These are phyloP conservation scores for Argynnis bischoffii DNA, from an alignment of 2,888 invertebrate genomes.

Conservation along the genomic window DNA sequence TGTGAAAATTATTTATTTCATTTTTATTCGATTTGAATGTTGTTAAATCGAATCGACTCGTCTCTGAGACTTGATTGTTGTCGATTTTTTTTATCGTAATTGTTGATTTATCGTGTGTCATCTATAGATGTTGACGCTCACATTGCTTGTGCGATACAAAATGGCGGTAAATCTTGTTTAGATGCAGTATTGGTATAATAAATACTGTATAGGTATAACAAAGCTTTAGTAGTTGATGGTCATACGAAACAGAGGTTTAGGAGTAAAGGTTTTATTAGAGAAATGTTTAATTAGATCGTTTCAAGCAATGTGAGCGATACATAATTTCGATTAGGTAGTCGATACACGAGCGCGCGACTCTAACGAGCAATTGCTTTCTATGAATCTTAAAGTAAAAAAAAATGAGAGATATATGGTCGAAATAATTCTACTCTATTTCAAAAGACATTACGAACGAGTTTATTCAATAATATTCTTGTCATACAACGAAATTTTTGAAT, in stretches of 20 bases:
- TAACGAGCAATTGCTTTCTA: constrained; percentile 20
- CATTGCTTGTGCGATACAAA: background rate
- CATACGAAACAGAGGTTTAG: constrained; percentile 8
- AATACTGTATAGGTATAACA: background rate
- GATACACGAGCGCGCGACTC: constrained; percentile 24
- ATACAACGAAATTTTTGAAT: constrained; percentile 12
- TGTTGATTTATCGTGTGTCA: constrained; percentile 28
- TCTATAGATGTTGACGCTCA: background rate
- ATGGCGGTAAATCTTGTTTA: background rate
- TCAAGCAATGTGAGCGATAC: background rate
- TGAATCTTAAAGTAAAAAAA: too few species aligned
- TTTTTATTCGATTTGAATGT: constrained; percentile 56
- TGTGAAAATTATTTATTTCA: constrained; percentile 47
- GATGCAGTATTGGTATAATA: constrained; percentile 1
- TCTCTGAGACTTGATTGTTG: constrained; percentile 56
- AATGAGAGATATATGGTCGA: too few species aligned
- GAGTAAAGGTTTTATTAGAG: background rate
- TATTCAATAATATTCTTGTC: background rate
- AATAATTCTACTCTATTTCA: too few species aligned
- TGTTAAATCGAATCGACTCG: constrained; percentile 54
- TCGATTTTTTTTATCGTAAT: constrained; percentile 28
- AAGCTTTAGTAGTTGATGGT: constrained; percentile 18
- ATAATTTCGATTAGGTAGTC: constrained; percentile 16
- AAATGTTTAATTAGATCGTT: constrained; percentile 5
- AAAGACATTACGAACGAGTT: too few species aligned